These are phyloP conservation scores for Zaprionus camerounensis DNA, from an alignment of 1,140 invertebrate genomes.

Conservation along the genomic window DNA sequence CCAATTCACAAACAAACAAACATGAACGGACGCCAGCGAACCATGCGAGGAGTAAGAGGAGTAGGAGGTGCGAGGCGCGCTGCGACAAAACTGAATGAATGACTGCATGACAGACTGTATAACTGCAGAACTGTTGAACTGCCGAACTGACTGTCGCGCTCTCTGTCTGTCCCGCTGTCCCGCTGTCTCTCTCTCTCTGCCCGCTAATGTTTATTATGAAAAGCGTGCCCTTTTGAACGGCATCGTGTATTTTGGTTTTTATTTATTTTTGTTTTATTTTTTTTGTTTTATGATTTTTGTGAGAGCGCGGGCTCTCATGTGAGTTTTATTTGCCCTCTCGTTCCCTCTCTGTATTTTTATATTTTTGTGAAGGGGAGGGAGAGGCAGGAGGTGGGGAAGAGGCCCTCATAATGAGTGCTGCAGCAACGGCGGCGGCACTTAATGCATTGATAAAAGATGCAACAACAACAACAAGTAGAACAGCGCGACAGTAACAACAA, in stretches of 20 bases:
- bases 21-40: constrained; percentile 58
- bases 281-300: constrained; percentile 60
- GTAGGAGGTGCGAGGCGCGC: constrained; percentile 13
- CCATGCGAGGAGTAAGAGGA: constrained; percentile 27
- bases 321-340: neutral
- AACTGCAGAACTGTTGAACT: neutral
- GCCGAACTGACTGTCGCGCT: constrained; percentile 29
- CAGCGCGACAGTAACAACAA: constrained; percentile 1
- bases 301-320: constrained; percentile 28
- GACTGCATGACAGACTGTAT: constrained; percentile 9
- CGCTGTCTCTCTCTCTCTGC: constrained; percentile 7
- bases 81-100: constrained; percentile 18
- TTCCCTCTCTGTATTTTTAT: constrained; percentile 39
- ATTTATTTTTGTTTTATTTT: constrained; percentile 52
- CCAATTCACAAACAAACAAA: constrained; percentile 78
- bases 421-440: constrained; percentile 46
- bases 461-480: constrained; percentile 45
- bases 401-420: constrained; percentile 75
- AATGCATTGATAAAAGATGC: constrained; percentile 83
- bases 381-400: neutral
- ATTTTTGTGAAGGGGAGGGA: constrained; percentile 52
- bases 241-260: constrained; percentile 78
- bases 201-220: constrained; percentile 80
- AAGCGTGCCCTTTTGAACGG: constrained; percentile 82
- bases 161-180: neutral